Percentiles rank a stretch among this genome's conserved stretches.
phyloP scores from a whole-genome alignment of 2,888 invertebrate genomes.

The Drosophila dives region DNA sequence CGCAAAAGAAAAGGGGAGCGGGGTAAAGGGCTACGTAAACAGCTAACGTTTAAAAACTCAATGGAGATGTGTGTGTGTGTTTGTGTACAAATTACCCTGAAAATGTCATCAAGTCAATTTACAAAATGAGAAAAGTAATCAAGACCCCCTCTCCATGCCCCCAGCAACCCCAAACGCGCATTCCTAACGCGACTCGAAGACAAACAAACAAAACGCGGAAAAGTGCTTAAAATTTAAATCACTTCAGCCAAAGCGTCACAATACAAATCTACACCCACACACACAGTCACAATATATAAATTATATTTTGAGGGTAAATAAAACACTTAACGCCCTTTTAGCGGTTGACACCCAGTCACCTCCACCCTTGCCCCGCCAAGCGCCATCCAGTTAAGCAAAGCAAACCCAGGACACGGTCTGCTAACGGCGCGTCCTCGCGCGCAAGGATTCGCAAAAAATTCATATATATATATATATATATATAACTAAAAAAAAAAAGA shows the following conservation, averaged over 20 bases:
- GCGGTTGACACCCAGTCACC: conserved; percentile 67
- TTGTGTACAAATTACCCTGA: conserved; percentile 71
- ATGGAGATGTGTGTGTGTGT: conserved; percentile 6
- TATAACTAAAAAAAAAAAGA: background rate
- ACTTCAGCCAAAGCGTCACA: conserved; percentile 69
- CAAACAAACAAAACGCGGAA: conserved; percentile 66
- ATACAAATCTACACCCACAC: conserved; percentile 57
- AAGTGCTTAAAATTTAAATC: conserved; percentile 80
- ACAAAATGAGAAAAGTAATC: conserved; percentile 78
- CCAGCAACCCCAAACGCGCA: background rate
- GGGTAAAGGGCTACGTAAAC: background rate
- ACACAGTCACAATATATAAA: conserved; percentile 66
- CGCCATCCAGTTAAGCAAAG: conserved; percentile 31
- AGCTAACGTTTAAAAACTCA: conserved; percentile 10
- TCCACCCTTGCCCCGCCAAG: background rate
- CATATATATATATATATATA: background rate
- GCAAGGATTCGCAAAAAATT: conserved; percentile 45
- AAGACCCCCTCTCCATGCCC: conserved; percentile 24
- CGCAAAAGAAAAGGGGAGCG: conserved; percentile 24
- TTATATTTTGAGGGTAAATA: conserved; percentile 80
- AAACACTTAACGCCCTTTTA: conserved; percentile 80
- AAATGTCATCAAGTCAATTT: conserved; percentile 80
- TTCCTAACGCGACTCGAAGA: conserved; percentile 17
- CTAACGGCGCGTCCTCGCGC: conserved; percentile 71
- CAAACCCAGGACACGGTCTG: conserved; percentile 73